Conservation (phyloP, 2,113 vertebrate species). For the Vanacampus margaritifer region DNA sequence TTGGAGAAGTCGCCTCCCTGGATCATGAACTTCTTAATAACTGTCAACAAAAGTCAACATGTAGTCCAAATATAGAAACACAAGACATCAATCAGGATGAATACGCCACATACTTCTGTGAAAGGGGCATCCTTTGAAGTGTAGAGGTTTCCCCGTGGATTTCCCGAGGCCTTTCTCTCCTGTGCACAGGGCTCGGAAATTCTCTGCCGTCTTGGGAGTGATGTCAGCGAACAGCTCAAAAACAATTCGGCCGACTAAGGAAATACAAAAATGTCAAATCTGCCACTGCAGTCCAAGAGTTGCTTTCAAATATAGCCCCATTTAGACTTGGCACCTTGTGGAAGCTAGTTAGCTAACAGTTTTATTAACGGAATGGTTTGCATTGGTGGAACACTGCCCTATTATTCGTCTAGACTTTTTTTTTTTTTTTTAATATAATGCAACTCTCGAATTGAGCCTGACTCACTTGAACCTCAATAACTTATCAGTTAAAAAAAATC, state of each 20-base stretch:
- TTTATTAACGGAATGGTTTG: not conserved
- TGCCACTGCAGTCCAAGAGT: not conserved
- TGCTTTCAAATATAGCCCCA: not conserved
- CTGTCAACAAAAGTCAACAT: conserved; percentile 54
- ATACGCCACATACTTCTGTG: conserved; percentile 83
- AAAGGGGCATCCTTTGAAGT: conserved; percentile 96
- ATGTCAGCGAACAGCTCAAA: conserved; percentile 91
- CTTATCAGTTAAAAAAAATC: no score
- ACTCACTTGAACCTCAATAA: no score
- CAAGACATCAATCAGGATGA: not conserved
- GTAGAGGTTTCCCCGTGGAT: conserved; percentile 87
- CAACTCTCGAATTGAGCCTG: no score
- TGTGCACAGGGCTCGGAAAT: conserved; percentile 92
- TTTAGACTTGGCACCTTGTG: not conserved
- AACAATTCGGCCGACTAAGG: conserved; percentile 83
- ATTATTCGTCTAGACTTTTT: no score
- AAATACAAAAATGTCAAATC: not conserved
- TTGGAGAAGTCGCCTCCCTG: conserved; percentile 97
- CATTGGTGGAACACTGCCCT: not conserved
- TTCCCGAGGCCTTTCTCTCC: conserved; percentile 88
- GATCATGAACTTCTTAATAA: conserved; percentile 98
- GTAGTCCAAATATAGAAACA: not conserved
- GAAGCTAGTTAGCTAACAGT: not conserved
- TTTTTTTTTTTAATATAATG: no score
- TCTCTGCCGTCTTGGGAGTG: conserved; percentile 92